Percentiles rank a stretch among this genome's conserved stretches.
These are phyloP conservation scores for Euproctis similis DNA, from an alignment of 2,888 invertebrate genomes.

Conservation along the genomic window DNA sequence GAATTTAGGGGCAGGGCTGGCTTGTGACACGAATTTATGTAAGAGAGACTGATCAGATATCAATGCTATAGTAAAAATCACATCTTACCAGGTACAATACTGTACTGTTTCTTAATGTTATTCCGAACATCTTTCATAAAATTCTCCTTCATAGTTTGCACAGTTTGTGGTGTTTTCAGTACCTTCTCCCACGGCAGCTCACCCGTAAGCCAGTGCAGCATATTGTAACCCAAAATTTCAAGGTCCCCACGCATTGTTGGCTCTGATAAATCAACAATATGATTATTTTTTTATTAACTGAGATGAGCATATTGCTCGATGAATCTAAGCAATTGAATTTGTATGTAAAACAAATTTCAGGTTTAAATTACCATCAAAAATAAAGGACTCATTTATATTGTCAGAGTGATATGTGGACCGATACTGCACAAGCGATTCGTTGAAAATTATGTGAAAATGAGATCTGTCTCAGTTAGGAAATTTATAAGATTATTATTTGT, in stretches of 20 bases:
- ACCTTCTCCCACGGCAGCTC: constrained; percentile 89
- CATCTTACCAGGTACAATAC: constrained; percentile 49
- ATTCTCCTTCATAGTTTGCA: constrained; percentile 81
- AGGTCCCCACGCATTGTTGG: constrained; percentile 93
- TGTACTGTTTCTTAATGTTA: constrained; percentile 52
- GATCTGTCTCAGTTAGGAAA: not conserved
- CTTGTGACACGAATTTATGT: too few species aligned
- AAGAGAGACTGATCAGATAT: too few species aligned
- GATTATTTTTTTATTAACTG: too few species aligned
- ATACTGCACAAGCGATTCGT: too few species aligned
- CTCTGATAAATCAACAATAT: constrained; percentile 47
- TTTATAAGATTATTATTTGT: not conserved
- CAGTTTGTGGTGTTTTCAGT: constrained; percentile 73
- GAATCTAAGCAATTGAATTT: too few species aligned
- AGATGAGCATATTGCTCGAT: too few species aligned
- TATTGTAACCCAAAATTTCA: constrained; percentile 94
- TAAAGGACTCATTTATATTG: too few species aligned
- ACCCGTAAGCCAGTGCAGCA: constrained; percentile 92
- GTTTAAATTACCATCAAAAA: too few species aligned
- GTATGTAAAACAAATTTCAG: not conserved
- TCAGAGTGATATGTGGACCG: too few species aligned
- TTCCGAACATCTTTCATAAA: constrained; percentile 76
- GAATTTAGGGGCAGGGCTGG: too few species aligned
- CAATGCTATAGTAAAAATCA: too few species aligned
- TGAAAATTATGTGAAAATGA: too few species aligned